Evolutionary conservation across 2,888 invertebrate species (phyloP), one percentile per base, ranked within the genome.

Genomic region (Mythimna lalbum): DNA sequence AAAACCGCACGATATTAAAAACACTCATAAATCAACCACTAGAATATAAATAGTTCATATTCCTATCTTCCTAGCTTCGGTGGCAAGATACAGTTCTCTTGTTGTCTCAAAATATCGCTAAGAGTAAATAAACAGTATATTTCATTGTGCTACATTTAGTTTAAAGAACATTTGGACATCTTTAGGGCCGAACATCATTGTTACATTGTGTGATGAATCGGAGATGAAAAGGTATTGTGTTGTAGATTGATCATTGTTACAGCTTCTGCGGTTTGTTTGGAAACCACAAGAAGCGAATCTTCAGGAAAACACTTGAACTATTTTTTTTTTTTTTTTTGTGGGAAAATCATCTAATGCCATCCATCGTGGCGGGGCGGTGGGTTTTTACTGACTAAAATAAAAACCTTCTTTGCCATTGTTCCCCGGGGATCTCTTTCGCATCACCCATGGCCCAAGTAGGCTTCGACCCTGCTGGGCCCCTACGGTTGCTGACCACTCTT

Each of bases 201-300:
- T n/a, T 39, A 55, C 17, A 47, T 27, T 55, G 12, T 21, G 49
- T 49, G 21, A 39, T 47, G 7, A 21, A 19, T 49, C 31, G 59
- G 39, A 61, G 52, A 49, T 47, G 73, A 53, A 61, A 63, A 12
- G 19, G 39, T 19, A 62, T 64, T 64, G 61, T 73, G 31, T 62
- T 62, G 36, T 21, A 43, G 36, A 67, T 62, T 47, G 68, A n/a
- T 62, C 43, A 62, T 78, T 68, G 49, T 62, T 66, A 33, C 14
- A 43, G 17, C 17, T 14, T 62, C 52, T 57, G 27, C 31, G 43
- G 39, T 43, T 33, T 33, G 21, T 23, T 62, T 39, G 17, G 52
- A 53, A 50, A 72, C 53, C 57, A 21, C 62, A 39, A 47, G 31
- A 19, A 43, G 10, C 9, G 7, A 57, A 57, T 50, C 21, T 52